Conservation (phyloP, 2,797 vertebrate species). For the Typhlichthys eigenmanni region DNA sequence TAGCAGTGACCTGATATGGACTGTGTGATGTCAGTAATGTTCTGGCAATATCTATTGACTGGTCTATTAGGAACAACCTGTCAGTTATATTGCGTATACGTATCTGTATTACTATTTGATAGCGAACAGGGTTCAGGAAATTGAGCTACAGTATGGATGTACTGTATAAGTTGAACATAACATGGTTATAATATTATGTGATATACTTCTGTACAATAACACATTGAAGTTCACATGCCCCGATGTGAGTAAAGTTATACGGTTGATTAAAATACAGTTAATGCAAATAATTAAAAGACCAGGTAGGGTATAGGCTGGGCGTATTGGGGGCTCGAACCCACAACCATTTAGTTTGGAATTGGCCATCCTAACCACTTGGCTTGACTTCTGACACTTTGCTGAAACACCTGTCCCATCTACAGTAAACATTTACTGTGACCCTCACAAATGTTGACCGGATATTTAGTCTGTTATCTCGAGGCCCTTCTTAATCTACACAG, state of each 20-base stretch:
- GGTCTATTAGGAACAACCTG: not conserved
- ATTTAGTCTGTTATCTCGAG: not conserved
- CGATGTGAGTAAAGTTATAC: no score
- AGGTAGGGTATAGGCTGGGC: no score
- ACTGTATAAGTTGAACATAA: not conserved
- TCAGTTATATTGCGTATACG: not conserved
- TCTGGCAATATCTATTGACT: not conserved
- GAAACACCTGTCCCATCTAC: not conserved
- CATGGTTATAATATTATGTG: not conserved
- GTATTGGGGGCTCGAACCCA: no score
- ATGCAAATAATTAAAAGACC: no score
- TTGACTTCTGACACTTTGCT: not conserved
- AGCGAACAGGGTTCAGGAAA: not conserved
- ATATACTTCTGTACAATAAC: no score
- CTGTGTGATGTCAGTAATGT: slow-evolving; percentile 14
- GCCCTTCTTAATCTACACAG: slow-evolving; percentile 43
- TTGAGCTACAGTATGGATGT: not conserved
- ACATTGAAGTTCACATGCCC: no score
- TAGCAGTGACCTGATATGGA: slow-evolving; percentile 9
- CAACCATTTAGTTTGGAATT: no score
- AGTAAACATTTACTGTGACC: not conserved
- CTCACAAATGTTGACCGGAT: no score
- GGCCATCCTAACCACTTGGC: no score
- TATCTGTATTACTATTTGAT: not conserved
- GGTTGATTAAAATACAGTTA: no score